Evolutionary conservation across 1,140 invertebrate genomes (phyloP).

Genomic region (Lethocerus indicus): DNA sequence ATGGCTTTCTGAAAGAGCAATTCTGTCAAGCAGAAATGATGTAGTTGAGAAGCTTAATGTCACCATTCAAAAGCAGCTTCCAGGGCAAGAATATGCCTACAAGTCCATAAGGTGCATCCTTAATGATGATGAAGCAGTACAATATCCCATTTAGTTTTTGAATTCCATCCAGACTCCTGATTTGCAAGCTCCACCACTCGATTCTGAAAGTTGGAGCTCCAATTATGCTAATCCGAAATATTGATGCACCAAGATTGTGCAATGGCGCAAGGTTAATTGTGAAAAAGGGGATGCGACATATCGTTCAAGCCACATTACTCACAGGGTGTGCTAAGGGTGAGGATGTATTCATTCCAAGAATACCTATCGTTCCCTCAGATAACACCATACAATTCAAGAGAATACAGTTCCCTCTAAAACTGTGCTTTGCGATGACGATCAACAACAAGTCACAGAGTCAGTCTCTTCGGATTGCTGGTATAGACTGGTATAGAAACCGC

Average conservation of each 20-base stretch:
- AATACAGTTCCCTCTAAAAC: slow-evolving; percentile 26
- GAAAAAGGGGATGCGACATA: slow-evolving; percentile 20
- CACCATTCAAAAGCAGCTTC: not conserved
- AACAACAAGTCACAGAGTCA: slow-evolving; percentile 39
- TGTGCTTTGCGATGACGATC: slow-evolving; percentile 28
- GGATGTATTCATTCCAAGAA: slow-evolving; percentile 11
- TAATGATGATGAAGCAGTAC: slow-evolving; percentile 18
- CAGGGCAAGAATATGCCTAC: not conserved
- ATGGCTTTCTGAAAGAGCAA: slow-evolving; percentile 18
- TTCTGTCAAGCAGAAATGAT: slow-evolving; percentile 19
- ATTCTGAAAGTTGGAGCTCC: slow-evolving; percentile 22
- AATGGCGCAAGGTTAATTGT: slow-evolving; percentile 24
- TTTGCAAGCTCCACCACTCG: slow-evolving; percentile 22
- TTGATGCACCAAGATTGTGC: slow-evolving; percentile 25
- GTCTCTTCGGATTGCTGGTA: no score
- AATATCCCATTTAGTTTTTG: slow-evolving; percentile 24
- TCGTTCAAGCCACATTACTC: slow-evolving; percentile 23
- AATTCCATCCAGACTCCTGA: slow-evolving; percentile 23
- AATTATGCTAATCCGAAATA: slow-evolving; percentile 28
- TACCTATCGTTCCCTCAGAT: slow-evolving; percentile 8
- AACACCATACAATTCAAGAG: slow-evolving; percentile 11
- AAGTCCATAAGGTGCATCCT: slow-evolving; percentile 21
- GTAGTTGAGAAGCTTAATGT: slow-evolving; percentile 1
- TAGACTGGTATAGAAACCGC: slow-evolving; percentile 16
- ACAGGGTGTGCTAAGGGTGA: slow-evolving; percentile 23